Evolutionary conservation across 2,113 vertebrate genomes (phyloP).

Genomic region (Xenopus laevis): DNA sequence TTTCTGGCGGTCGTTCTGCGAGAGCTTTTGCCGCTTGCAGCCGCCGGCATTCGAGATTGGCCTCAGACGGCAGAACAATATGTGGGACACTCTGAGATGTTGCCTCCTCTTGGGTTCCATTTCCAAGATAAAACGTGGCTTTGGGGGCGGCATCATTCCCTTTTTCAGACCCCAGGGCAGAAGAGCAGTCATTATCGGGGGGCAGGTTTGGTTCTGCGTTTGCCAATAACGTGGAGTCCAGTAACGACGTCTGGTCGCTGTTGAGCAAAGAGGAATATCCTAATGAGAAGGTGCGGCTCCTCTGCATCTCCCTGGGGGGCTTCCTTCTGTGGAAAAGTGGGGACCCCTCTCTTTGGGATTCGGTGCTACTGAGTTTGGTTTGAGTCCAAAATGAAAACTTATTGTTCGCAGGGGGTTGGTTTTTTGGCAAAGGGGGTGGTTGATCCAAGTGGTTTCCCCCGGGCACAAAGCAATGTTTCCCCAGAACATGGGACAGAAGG

Average conservation of each 20-base stretch:
- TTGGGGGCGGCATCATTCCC: slow-evolving; percentile 49
- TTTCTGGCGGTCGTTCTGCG: slow-evolving; percentile 70
- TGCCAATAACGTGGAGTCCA: slow-evolving; percentile 30
- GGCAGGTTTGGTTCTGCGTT: neutral
- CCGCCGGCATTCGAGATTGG: slow-evolving; percentile 71
- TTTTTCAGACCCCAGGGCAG: neutral
- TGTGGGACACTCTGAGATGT: slow-evolving; percentile 56
- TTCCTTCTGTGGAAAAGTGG: slow-evolving; percentile 54
- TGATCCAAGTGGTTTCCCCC: neutral
- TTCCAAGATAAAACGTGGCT: slow-evolving; percentile 46
- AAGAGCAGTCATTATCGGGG: neutral
- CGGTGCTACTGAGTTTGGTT: slow-evolving; percentile 50
- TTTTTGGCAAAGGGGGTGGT: slow-evolving; percentile 49
- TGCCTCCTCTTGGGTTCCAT: slow-evolving; percentile 50
- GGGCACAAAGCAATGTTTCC: slow-evolving; percentile 44
- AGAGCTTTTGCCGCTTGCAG: slow-evolving; percentile 81
- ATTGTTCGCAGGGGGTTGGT: slow-evolving; percentile 55
- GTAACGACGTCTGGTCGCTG: slow-evolving; percentile 44
- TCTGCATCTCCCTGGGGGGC: slow-evolving; percentile 61
- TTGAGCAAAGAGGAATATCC: slow-evolving; percentile 54
- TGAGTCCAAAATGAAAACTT: slow-evolving; percentile 70
- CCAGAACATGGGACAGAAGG: slow-evolving; percentile 54
- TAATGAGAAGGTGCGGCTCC: slow-evolving; percentile 73
- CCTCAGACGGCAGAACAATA: slow-evolving; percentile 65
- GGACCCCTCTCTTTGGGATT: slow-evolving; percentile 48